phyloP scores from a whole-genome alignment of 2,888 invertebrate species.

The Meteorus colon region DNA sequence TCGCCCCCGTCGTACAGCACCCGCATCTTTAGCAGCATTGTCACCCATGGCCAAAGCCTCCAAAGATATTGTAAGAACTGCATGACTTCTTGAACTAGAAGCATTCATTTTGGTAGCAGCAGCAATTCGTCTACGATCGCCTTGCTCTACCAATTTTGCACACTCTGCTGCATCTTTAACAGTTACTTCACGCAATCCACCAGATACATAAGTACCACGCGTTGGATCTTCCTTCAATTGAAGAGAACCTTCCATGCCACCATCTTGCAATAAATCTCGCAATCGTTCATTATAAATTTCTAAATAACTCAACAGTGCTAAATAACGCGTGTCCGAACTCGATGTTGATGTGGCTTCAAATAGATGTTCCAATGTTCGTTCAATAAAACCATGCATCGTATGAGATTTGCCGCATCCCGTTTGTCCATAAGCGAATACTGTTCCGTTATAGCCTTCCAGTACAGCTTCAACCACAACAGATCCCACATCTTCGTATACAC shows the following conservation, averaged over 20 bases:
- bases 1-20: slow-evolving; percentile 81
- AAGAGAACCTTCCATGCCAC: slow-evolving; percentile 75
- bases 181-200: slow-evolving; percentile 72
- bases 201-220: slow-evolving; percentile 79
- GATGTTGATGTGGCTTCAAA: slow-evolving; percentile 89
- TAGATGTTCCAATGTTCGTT: slow-evolving; percentile 89
- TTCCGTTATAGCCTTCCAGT: slow-evolving; percentile 93
- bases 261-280: slow-evolving; percentile 79
- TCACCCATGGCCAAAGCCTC: slow-evolving; percentile 82
- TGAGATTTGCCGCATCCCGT: slow-evolving; percentile 94
- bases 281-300: slow-evolving; percentile 92
- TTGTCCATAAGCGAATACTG: slow-evolving; percentile 95
- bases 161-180: slow-evolving; percentile 88
- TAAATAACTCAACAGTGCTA: slow-evolving; percentile 85
- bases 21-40: slow-evolving; percentile 63
- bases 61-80: slow-evolving; percentile 88
- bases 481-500: slow-evolving; percentile 88
- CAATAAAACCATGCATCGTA: slow-evolving; percentile 91
- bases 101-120: slow-evolving; percentile 94
- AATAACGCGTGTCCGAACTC: slow-evolving; percentile 79
- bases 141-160: slow-evolving; percentile 82
- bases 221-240: slow-evolving; percentile 79
- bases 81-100: slow-evolving; percentile 89
- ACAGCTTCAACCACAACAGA: slow-evolving; percentile 80
- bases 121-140: slow-evolving; percentile 86